Conservation (phyloP, 2,113 vertebrate species). For the Tylochromis polylepis region DNA sequence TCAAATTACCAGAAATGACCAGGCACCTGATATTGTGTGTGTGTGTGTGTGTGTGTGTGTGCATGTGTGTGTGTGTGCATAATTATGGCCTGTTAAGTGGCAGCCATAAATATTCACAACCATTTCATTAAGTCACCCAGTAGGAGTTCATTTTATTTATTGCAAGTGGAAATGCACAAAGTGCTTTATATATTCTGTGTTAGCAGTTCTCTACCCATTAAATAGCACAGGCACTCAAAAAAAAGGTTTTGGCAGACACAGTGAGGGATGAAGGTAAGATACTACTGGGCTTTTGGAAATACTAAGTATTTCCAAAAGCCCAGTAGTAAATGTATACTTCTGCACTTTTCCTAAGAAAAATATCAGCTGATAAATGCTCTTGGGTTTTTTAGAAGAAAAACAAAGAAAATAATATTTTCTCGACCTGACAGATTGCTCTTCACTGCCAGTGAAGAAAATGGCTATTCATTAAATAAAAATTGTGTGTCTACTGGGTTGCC, state of each 20-base stretch:
- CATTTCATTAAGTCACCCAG: constrained; percentile 9
- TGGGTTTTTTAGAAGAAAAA: background rate
- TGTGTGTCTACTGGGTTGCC: background rate
- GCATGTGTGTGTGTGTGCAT: background rate
- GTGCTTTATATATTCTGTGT: constrained; percentile 3
- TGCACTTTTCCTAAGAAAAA: background rate
- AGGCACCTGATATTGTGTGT: background rate
- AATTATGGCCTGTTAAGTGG: background rate
- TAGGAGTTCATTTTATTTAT: constrained; percentile 28
- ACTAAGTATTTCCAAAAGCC: background rate
- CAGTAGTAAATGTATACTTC: background rate
- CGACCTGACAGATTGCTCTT: background rate
- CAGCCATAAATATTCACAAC: constrained; percentile 14
- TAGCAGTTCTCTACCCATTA: background rate
- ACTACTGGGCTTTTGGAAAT: background rate
- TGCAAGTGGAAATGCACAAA: constrained; percentile 10
- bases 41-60: background rate
- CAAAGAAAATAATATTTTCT: background rate
- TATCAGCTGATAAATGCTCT: background rate
- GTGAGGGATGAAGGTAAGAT: background rate
- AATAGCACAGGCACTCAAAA: background rate
- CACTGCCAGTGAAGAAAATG: background rate
- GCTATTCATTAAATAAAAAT: background rate
- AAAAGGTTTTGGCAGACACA: background rate
- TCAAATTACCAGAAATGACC: background rate